phyloP scores from a whole-genome alignment of 2,797 vertebrate genomes.

The Pygocentrus nattereri region DNA sequence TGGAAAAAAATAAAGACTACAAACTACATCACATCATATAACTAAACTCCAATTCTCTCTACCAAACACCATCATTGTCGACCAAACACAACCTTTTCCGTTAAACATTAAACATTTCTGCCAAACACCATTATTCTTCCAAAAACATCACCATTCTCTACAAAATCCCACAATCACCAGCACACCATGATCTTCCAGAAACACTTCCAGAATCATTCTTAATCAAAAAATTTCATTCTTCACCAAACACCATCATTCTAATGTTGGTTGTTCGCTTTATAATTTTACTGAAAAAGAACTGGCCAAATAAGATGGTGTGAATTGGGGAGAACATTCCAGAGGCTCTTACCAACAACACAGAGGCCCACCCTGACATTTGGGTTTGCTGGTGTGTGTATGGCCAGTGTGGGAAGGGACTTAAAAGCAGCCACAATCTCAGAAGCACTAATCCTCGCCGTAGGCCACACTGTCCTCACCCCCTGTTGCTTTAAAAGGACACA shows the following conservation, averaged over 20 bases:
- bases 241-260: not conserved
- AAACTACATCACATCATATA: too few relatives aligned
- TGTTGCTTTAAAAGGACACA: slow-evolving; percentile 1
- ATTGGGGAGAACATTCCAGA: too few relatives aligned
- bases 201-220: not conserved
- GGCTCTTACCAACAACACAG: not conserved
- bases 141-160: not conserved
- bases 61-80: not conserved
- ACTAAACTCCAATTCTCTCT: not conserved
- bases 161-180: not conserved
- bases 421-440: not conserved
- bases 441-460: not conserved
- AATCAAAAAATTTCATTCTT: not conserved
- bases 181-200: not conserved
- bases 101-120: not conserved
- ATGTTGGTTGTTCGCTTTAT: not conserved
- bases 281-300: not conserved
- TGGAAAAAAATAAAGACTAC: too few relatives aligned
- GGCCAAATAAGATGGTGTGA: too few relatives aligned
- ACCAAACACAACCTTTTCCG: not conserved
- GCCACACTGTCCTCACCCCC: slow-evolving; percentile 9
- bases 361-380: not conserved
- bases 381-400: not conserved
- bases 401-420: not conserved
- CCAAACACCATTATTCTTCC: not conserved